Conservation (phyloP, 1,140 invertebrate species). For the Drepana arcuata region DNA sequence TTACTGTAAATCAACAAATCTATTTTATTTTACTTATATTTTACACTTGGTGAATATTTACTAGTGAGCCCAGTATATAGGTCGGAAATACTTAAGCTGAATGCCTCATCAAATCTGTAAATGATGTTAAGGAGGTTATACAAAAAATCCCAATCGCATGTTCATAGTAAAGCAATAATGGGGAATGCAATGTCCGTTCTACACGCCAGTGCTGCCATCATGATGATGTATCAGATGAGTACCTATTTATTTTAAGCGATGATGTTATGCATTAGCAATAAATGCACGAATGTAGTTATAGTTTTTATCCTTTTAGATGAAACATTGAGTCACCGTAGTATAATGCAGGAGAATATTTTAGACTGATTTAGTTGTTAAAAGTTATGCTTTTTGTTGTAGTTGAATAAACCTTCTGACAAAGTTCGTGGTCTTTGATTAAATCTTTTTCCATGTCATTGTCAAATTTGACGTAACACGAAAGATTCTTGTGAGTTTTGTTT, state of each 20-base stretch:
- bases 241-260: constrained; percentile 3
- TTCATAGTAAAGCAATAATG: too few relatives aligned
- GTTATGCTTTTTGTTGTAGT: constrained; percentile 70
- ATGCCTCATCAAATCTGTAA: too few relatives aligned
- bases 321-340: constrained; percentile 52
- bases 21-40: too few relatives aligned
- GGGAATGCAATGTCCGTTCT: too few relatives aligned
- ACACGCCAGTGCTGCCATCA: too few relatives aligned
- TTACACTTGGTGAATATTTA: too few relatives aligned
- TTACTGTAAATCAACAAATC: too few relatives aligned
- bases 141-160: too few relatives aligned
- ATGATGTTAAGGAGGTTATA: too few relatives aligned
- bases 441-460: constrained; percentile 2
- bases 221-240: too few relatives aligned
- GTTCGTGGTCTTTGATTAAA: constrained; percentile 27
- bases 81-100: too few relatives aligned
- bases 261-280: constrained; percentile 9
- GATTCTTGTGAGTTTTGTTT: not conserved
- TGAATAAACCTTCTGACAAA: constrained; percentile 62
- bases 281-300: constrained; percentile 33
- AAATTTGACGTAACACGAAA: not conserved
- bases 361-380: constrained; percentile 70
- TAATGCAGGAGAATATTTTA: constrained; percentile 61
- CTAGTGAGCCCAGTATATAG: too few relatives aligned
- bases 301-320: constrained; percentile 51